These are phyloP conservation scores for Steinernema hermaphroditum DNA, from an alignment of 2,888 invertebrate species.

Conservation along the genomic window DNA sequence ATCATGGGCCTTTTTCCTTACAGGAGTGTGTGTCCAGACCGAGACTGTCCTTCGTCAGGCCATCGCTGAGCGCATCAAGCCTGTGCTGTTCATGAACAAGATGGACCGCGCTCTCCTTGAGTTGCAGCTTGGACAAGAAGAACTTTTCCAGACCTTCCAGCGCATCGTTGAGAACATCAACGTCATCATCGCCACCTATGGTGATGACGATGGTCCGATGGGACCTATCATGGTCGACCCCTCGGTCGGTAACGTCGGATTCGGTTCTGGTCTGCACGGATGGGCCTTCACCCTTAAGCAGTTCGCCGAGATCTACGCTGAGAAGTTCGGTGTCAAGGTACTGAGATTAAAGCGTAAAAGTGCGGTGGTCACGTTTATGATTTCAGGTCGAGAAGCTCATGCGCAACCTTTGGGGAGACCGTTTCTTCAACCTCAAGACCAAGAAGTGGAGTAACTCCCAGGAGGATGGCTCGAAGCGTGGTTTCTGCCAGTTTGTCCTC, in stretches of 20 bases:
- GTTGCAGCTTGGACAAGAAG: constrained; percentile 91
- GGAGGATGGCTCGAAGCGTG: constrained; percentile 80
- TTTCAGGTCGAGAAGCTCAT: constrained; percentile 86
- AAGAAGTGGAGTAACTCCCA: constrained; percentile 84
- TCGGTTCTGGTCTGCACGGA: constrained; percentile 98
- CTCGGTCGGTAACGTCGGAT: constrained; percentile 96
- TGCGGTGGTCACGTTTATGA: not conserved
- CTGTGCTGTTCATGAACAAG: constrained; percentile 99
- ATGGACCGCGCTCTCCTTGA: constrained; percentile 99
- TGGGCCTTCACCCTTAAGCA: constrained; percentile 99
- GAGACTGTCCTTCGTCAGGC: constrained; percentile 99
- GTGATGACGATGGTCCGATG: constrained; percentile 96
- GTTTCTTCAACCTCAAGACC: constrained; percentile 93
- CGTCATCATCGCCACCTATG: constrained; percentile 98
- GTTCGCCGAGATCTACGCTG: constrained; percentile 97
- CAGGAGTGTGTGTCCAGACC: constrained; percentile 99
- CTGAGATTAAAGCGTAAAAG: too few relatives aligned
- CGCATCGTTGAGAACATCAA: constrained; percentile 99
- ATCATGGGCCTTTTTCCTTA: constrained; percentile 39
- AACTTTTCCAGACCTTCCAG: constrained; percentile 93
- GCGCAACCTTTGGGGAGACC: constrained; percentile 93
- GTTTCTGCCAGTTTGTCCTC: constrained; percentile 97
- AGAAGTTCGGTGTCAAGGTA: constrained; percentile 89
- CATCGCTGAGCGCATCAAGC: constrained; percentile 99
- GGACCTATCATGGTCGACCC: constrained; percentile 97